Base-by-base conservation (phyloP, 2,888 invertebrate genomes). In the Rhimphoctona megacephalus region DNA sequence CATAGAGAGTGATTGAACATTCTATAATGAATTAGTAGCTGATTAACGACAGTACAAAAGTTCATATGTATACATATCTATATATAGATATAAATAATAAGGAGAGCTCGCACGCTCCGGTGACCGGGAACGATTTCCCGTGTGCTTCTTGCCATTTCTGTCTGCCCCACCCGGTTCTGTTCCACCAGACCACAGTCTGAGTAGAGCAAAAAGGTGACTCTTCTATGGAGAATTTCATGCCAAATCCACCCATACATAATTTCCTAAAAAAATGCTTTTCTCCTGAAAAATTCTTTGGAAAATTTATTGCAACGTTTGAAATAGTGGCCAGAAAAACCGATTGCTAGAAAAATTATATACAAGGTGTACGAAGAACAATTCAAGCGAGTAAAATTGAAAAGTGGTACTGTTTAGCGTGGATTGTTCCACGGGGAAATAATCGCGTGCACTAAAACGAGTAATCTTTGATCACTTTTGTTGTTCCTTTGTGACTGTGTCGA, bases 21-120 rank as follows among this genome's bases (percentile, higher is more conserved):
- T 85, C 79, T 87, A 72, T 85, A 85, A 87, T 87, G 85, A 87
- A 87, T 87, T 87, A 87, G 86, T 82, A 81, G 78, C 82, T 85
- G 86, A 87, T 87, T 85, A 84, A 87, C 85, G 86, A 85, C 54
- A 49, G 70, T 64, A 79, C 54, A 52, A 57, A 52, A 25, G 49
- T 25, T 61, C 30, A 30, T 14, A 17, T 17, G 22, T 6, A 43
- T 81, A 19, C 36, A 30, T 73, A 14, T 22, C 4, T 57, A 30
- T 6, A 30, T 14, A 57, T 33, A 54, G 8, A 66, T 46, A 67
- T 66, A 74, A 54, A 66, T 57, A 30, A 46, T 17, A 36, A 64
- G 79, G 57, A 22, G 54, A 64, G 70, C 64, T 85, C 76, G 85
- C 79, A 87, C 82, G 86, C 81, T 87, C 52, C 86, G 85, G 76